Conservation (phyloP, 2,797 vertebrate species). For the Danio choprae region DNA sequence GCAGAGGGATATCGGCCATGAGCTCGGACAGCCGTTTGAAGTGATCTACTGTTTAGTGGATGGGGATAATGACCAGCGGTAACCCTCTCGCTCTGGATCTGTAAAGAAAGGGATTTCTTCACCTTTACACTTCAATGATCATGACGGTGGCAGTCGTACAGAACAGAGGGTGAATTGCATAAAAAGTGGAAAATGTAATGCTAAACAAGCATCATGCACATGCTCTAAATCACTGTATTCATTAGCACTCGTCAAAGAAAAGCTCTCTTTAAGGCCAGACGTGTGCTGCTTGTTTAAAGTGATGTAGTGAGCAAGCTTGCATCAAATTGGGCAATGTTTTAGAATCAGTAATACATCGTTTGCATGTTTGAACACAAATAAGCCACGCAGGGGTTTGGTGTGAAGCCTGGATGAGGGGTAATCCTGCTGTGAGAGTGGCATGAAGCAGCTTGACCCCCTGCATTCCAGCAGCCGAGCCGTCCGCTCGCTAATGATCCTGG, state of each 20-base stretch:
- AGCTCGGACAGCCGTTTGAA: conserved; percentile 48
- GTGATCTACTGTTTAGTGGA: conserved; percentile 56
- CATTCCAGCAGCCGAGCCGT: not conserved
- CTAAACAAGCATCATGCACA: conserved; percentile 4
- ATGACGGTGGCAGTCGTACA: not conserved
- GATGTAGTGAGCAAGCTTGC: conserved; percentile 26
- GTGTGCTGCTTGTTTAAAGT: conserved; percentile 23
- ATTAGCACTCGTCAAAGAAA: not conserved
- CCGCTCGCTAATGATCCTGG: conserved; percentile 48
- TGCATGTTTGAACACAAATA: conserved; percentile 49
- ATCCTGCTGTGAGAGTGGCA: conserved; percentile 49
- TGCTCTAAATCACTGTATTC: conserved; percentile 12
- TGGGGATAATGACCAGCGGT: conserved; percentile 54
- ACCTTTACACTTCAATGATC: conserved; percentile 51
- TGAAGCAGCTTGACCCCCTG: conserved; percentile 32
- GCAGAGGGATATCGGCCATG: conserved; percentile 28
- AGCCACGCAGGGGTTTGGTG: conserved; percentile 5
- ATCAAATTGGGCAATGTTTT: conserved; percentile 23
- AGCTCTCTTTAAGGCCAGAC: not conserved
- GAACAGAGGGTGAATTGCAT: conserved; percentile 15
- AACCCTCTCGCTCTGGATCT: conserved; percentile 30
- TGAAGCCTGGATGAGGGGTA: conserved; percentile 41
- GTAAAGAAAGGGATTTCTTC: conserved; percentile 52
- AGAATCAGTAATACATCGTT: conserved; percentile 48
- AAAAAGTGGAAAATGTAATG: conserved; percentile 26